Percentiles rank a stretch among this genome's conserved stretches.
Conservation (phyloP, 2,888 invertebrate species). For the Lithophane ornitopus region DNA sequence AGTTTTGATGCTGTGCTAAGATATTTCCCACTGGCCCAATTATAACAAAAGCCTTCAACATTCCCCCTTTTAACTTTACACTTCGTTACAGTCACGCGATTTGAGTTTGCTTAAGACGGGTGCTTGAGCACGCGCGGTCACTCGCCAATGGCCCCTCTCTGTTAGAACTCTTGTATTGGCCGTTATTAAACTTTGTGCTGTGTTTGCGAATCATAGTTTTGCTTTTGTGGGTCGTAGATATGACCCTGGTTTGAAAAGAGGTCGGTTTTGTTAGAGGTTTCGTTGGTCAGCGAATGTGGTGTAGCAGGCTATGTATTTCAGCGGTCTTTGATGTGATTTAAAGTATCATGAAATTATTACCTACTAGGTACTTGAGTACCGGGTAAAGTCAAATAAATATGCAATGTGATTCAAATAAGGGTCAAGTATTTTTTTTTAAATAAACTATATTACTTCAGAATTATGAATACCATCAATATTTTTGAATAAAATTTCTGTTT, state of each 20-base stretch:
- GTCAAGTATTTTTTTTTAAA: too few relatives aligned
- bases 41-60: conserved; percentile 25
- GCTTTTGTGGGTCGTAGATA: conserved; percentile 22
- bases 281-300: conserved; percentile 13
- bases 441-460: too few relatives aligned
- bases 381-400: too few relatives aligned
- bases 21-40: conserved; percentile 6
- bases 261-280: conserved; percentile 3
- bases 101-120: conserved; percentile 40
- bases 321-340: not conserved
- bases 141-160: conserved; percentile 36
- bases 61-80: conserved; percentile 40
- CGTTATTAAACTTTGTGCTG: conserved; percentile 49
- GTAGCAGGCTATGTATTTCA: conserved; percentile 1
- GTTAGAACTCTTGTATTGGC: conserved; percentile 45
- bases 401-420: too few relatives aligned
- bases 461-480: too few relatives aligned
- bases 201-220: conserved; percentile 50
- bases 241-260: conserved; percentile 14
- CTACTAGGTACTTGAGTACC: too few relatives aligned
- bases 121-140: conserved; percentile 67
- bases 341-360: not conserved
- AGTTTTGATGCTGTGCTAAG: not conserved
- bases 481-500: too few relatives aligned
- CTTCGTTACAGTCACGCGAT: conserved; percentile 48